A percentile compares a stretch with the other conserved stretches of the same genome.
Conservation (phyloP, 1,140 invertebrate species). For the Drusus annulatus region DNA sequence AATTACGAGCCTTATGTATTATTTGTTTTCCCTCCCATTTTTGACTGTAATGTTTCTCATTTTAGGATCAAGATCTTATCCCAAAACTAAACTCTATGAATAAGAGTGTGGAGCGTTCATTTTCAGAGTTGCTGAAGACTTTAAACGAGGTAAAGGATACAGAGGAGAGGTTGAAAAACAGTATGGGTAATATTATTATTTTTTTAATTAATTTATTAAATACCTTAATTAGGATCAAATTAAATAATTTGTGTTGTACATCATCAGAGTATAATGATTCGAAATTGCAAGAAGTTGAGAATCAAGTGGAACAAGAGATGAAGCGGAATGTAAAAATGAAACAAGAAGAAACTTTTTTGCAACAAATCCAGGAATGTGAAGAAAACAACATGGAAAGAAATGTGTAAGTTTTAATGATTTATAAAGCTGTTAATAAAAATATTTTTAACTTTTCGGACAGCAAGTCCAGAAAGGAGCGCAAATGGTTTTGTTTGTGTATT, state of each 20-base stretch:
- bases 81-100: slow-evolving; percentile 14
- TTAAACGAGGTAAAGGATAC: slow-evolving; percentile 1
- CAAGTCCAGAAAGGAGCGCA: no score
- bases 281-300: neutral
- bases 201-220: no score
- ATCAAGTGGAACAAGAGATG: neutral
- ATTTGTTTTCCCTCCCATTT: neutral
- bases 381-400: neutral
- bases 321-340: neutral
- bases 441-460: no score
- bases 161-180: neutral
- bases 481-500: no score
- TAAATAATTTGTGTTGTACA: no score
- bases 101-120: neutral
- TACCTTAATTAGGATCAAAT: no score
- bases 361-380: neutral
- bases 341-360: neutral
- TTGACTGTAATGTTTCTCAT: neutral
- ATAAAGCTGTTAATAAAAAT: no score
- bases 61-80: neutral
- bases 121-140: neutral
- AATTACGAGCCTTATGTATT: neutral
- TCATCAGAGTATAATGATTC: neutral
- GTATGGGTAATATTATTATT: neutral
- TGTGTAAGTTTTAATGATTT: slow-evolving; percentile 8